Base-by-base conservation (phyloP, 2,797 vertebrate species). In the Uromys caudimaculatus region DNA sequence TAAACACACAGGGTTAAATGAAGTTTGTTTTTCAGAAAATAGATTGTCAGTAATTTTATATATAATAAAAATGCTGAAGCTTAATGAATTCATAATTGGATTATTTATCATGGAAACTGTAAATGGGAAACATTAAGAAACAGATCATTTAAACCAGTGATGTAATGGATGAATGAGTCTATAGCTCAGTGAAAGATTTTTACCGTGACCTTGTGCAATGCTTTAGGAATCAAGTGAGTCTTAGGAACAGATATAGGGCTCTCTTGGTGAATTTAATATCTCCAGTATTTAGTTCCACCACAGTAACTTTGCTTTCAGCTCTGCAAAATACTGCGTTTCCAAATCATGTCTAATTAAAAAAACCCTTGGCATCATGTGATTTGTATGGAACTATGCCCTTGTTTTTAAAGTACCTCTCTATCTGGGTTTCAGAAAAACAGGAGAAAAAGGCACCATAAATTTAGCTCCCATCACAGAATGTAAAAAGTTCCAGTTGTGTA, bases 81-180 rank as follows among this genome's bases (percentile, higher is more conserved):
- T 58, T 75, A 94, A 69, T 76, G 78, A 81, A 87, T 94, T 11
- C 35, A 82, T 92, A 93, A 82, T 52, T 91, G n/a, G 14, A 73
- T 64, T 92, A 77, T 88, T 94, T 97, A 79, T 86, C 92, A 73
- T 83, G 35, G 21, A 32, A 83, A 71, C 4, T 77, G 23, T 58
- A 91, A 82, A 27, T 13, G 73, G 13, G 13, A 93, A 84, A 62
- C 24, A 62, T 50, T 52, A 67, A 92, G 50, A 16, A 71, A 17
- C 41, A 60, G 32, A 54, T 84, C 81, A 83, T 93, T 90, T 88
- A 44, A 58, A 64, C 54, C 41, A 67, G n/a, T 82, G 58, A 91
- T 75, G 11, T 50, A n/a, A 69, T 38, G 52, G 38, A 96, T 81
- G 13, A 69, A 54, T 50, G 78, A 78, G 60, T 78, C 56, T 69